Conservation (phyloP, 2,888 invertebrate genomes). For the Lithosia quadra region DNA sequence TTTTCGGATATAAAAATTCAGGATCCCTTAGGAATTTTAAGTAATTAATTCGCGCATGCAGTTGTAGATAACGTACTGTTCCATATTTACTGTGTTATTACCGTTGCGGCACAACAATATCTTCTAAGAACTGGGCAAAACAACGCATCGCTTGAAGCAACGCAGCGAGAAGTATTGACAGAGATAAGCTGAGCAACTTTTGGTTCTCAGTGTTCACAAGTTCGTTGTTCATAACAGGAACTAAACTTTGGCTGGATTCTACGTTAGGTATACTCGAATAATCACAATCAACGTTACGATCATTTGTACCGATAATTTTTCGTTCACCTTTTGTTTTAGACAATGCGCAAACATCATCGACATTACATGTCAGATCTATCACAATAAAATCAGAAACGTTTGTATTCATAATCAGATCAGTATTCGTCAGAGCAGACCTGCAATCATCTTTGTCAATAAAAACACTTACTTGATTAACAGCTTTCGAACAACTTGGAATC, state of each 20-base stretch:
- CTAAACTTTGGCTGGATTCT: constrained; percentile 75
- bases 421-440: constrained; percentile 50
- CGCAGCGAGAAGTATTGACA: constrained; percentile 88
- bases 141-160: constrained; percentile 88
- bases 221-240: constrained; percentile 81
- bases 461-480: constrained; percentile 71
- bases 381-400: constrained; percentile 75
- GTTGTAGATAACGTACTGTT: not conserved
- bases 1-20: too few relatives aligned
- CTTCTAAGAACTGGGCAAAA: constrained; percentile 88
- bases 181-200: constrained; percentile 87
- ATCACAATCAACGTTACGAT: constrained; percentile 71
- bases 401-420: constrained; percentile 52
- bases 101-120: constrained; percentile 84
- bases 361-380: constrained; percentile 81
- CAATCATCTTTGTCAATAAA: constrained; percentile 58
- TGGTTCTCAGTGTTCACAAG: constrained; percentile 77
- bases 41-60: not conserved
- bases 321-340: constrained; percentile 54
- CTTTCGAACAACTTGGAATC: constrained; percentile 82
- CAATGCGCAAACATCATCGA: constrained; percentile 62
- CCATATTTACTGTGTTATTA: constrained; percentile 54
- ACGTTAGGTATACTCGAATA: constrained; percentile 71
- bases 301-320: constrained; percentile 67
- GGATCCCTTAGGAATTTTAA: not conserved